Base-by-base conservation (phyloP, 23 tunicate genomes). In the Botrylloides violaceus region DNA sequence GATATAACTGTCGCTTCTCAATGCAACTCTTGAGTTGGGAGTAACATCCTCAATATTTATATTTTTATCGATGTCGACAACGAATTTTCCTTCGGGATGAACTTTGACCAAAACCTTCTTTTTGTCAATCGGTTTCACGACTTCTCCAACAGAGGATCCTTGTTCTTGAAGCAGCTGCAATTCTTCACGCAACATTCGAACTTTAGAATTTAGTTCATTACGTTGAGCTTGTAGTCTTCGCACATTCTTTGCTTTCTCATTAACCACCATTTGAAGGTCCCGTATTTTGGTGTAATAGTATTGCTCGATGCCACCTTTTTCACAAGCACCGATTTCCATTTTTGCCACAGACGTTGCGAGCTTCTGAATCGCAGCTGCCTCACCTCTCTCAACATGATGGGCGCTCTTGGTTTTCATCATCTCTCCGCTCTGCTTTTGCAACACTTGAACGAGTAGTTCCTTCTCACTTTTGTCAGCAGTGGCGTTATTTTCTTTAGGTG, bases 51-150 rank as follows among this genome's bases (percentile, higher is more conserved):
- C 98, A 43, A 91, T 91, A 57, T 91, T 91, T 36, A 91, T 91
- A 0, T 58, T 58, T 75, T 83, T 83, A 61, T 91, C 98, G 59
- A 91, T 91, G 55, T 91, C 98, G 1, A 91, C 98, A 1, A 91
- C 98, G 70, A 83, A 91, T 76, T 91, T 91, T 75, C 98, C 98
- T 56, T 91, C 98, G 1, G 98, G 98, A 60, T 91, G 98, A 36
- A 91, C 85, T 62, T 91, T 91, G 4, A 91, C 98, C 23, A 91
- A 71, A 59, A 91, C 98, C 56, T 91, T 91, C 50, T 91, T 91
- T 34, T 91, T 91, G 34, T 83, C 91, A 31, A 91, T 91, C 22
- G 98, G 98, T 66, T 91, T 91, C 24, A 91, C 80, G 23, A 91
- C 98, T 62, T 91, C 98, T 1, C 98, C 98, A 18, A 91, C 98